Evolutionary conservation across 2,888 invertebrate species (phyloP).

Genomic region (Drosophila colorata): DNA sequence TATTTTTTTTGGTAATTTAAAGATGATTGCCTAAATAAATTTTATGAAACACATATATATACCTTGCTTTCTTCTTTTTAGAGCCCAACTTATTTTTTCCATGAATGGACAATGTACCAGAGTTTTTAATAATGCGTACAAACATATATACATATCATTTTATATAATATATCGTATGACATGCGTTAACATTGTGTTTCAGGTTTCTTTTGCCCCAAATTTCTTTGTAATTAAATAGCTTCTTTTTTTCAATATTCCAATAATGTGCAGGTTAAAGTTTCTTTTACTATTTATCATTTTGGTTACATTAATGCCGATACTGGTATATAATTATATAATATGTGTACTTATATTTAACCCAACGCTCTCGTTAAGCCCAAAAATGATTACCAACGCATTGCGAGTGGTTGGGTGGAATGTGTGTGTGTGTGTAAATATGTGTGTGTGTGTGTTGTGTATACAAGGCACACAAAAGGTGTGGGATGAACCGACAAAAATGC

Average conservation of each 20-base stretch:
- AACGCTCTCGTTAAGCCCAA: constrained; percentile 31
- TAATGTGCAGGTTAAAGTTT: constrained; percentile 3
- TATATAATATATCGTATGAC: not conserved
- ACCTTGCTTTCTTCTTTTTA: no score
- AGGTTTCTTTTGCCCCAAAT: not conserved
- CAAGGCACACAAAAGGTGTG: constrained; percentile 66
- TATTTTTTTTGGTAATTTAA: no score
- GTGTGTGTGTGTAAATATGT: constrained; percentile 15
- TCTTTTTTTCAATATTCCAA: not conserved
- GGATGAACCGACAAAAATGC: constrained; percentile 78
- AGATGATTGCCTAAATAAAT: no score
- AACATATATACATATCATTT: no score
- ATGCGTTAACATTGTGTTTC: not conserved
- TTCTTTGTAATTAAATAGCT: not conserved
- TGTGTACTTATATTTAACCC: constrained; percentile 26
- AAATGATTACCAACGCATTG: constrained; percentile 47
- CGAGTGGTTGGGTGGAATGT: not conserved
- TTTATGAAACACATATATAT: no score
- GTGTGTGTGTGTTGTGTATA: constrained; percentile 25
- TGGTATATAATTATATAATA: constrained; percentile 37
- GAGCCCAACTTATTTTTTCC: no score
- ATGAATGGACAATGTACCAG: no score
- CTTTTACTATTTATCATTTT: constrained; percentile 12
- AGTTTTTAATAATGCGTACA: no score
- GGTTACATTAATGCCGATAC: constrained; percentile 22